Conservation (phyloP, 2,888 invertebrate species). For the Yponomeuta plumbellus region DNA sequence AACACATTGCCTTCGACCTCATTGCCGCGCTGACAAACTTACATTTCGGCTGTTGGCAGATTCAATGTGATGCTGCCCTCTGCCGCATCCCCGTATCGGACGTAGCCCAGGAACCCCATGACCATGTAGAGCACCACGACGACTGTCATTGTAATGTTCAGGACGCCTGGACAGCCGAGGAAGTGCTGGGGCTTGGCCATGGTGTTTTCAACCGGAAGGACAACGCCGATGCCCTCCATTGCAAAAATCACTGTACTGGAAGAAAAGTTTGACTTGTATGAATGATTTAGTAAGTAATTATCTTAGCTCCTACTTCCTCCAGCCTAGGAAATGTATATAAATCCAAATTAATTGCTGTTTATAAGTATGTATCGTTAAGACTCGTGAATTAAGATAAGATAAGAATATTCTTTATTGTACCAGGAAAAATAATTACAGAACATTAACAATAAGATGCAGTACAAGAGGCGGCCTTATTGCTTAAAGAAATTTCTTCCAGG, state of each 20-base stretch:
- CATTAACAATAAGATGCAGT: too few relatives aligned
- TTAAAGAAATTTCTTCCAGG: too few relatives aligned
- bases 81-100: conserved; percentile 85
- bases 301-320: too few relatives aligned
- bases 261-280: conserved; percentile 27
- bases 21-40: conserved; percentile 46
- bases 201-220: conserved; percentile 94
- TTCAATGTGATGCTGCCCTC: conserved; percentile 89
- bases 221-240: conserved; percentile 96
- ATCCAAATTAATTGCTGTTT: too few relatives aligned
- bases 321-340: too few relatives aligned
- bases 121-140: conserved; percentile 87
- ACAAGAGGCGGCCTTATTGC: too few relatives aligned
- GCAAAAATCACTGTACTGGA: conserved; percentile 95
- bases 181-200: conserved; percentile 91
- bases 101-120: conserved; percentile 93
- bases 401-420: too few relatives aligned
- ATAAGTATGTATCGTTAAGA: too few relatives aligned
- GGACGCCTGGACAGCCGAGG: conserved; percentile 87
- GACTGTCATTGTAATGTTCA: conserved; percentile 90
- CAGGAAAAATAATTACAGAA: too few relatives aligned
- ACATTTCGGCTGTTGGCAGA: conserved; percentile 80
- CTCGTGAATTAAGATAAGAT: too few relatives aligned
- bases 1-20: too few relatives aligned
- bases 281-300: background rate